phyloP scores from a whole-genome alignment of 2,113 vertebrate genomes.

The Sylvilagus bachmani region DNA sequence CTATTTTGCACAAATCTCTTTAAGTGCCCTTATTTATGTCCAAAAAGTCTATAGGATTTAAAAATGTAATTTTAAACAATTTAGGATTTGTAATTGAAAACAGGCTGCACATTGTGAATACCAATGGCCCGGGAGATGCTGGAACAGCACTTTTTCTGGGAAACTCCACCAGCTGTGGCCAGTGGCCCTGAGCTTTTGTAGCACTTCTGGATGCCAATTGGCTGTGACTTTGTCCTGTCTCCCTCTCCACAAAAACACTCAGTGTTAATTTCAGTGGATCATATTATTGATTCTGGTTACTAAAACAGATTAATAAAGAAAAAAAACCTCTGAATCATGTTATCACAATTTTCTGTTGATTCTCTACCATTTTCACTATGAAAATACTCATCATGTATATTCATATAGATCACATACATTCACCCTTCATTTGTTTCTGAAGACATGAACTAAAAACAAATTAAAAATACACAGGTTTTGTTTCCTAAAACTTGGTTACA shows the following conservation, averaged over 20 bases:
- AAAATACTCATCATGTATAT: neutral
- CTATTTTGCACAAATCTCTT: too few relatives aligned
- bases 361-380: neutral
- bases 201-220: neutral
- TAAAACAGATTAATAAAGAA: conserved; percentile 33
- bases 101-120: neutral
- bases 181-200: neutral
- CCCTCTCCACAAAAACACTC: neutral
- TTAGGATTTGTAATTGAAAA: neutral
- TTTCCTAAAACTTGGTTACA: neutral
- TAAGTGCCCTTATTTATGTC: too few relatives aligned
- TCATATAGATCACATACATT: neutral
- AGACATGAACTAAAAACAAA: neutral
- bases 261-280: neutral
- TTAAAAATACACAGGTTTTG: neutral
- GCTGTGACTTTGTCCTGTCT: neutral
- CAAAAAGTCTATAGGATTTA: neutral
- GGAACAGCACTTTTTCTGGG: neutral
- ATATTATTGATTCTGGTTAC: conserved; percentile 16
- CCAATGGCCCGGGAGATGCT: neutral
- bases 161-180: conserved; percentile 3
- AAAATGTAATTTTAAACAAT: neutral
- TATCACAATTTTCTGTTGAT: neutral
- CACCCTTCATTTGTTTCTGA: neutral
- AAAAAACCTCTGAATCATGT: neutral